Evolutionary conservation across 2,888 invertebrate species (phyloP), one percentile per base, ranked within the genome.

Genomic region (Leptothorax acervorum): DNA sequence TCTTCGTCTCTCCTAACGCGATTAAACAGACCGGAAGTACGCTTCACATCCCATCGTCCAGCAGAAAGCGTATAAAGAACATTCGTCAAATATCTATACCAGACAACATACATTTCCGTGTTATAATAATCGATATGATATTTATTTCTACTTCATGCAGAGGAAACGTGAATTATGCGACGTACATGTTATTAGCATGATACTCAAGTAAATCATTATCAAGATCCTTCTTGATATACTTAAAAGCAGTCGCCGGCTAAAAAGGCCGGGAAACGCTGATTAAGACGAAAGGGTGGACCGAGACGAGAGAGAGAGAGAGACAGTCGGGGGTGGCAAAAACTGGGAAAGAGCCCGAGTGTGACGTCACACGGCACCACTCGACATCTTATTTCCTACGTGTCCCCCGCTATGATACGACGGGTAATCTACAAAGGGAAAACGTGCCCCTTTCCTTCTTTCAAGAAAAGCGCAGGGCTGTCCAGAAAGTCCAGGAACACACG

Each of bases 301-400:
- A 87, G 74, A 65, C 70, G 71, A 83, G 79, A 66, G 70, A 48
- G 39, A 48, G 39, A 63, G 70, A 79, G 74, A 79, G 85, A 84
- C 60, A 70, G 86, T 73, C 81, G 82, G 76, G 76, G 83, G 82
- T 39, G 60, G 35, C 70, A 68, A 23, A 35, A 62, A 66, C 48
- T 73, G 42, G 45, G 68, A 83, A 85, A 78, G 63, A 79, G 82
- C 53, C 31, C 82, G 79, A 39, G 63, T 70, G 66, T 87, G 84
- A 88, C 90, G 89, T 85, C 89, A 83, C 55, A 42, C 68, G 53
- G 53, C 75, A 55, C 84, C 76, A 78, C 87, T 84, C 90, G 90
- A 90, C 90, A 90, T 90, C 90, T 90, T 90, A 90, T 90, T 90
- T 90, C 90, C 90, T 90, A 86, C 87, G 86, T 90, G 90, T 89